Evolutionary conservation across 30 jellyfish, hydroid and myxozoan genomes (phyloP).

Genomic region (Sanderia malayensis): DNA sequence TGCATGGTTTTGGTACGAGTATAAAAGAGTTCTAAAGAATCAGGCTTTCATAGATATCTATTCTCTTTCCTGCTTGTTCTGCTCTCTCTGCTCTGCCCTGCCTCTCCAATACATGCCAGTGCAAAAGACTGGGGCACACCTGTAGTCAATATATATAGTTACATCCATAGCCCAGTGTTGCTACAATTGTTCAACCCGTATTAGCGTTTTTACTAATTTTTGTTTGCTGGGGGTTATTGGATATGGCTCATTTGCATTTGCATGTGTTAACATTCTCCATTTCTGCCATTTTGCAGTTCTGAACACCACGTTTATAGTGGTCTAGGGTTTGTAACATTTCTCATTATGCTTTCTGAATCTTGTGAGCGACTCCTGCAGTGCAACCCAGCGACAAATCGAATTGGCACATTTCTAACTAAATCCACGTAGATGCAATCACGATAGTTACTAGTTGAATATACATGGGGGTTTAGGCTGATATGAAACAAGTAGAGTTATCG

Average conservation of each 20-base stretch:
- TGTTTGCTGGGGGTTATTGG: conserved; percentile 39
- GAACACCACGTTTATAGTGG: neutral
- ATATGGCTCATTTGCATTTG: conserved; percentile 42
- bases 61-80: too few relatives aligned
- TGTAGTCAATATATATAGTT: too few relatives aligned
- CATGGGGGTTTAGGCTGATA: too few relatives aligned
- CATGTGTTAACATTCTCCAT: conserved; percentile 39
- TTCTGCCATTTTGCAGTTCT: conserved; percentile 1
- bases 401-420: too few relatives aligned
- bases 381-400: too few relatives aligned
- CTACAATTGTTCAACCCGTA: too few relatives aligned
- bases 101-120: conserved; percentile 49
- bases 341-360: conserved; percentile 8
- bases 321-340: neutral
- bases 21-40: neutral
- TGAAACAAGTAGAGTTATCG: too few relatives aligned
- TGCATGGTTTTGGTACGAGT: conserved; percentile 32
- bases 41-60: neutral
- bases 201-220: conserved; percentile 1
- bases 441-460: too few relatives aligned
- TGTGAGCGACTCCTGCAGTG: neutral
- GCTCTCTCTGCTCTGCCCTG: conserved; percentile 16
- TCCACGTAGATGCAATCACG: too few relatives aligned
- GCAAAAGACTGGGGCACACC: conserved; percentile 30
- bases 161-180: too few relatives aligned